Percentiles rank a stretch among this genome's conserved stretches.
phyloP scores from a whole-genome alignment of 2,113 vertebrate species.

The Acrocephalus arundinaceus region DNA sequence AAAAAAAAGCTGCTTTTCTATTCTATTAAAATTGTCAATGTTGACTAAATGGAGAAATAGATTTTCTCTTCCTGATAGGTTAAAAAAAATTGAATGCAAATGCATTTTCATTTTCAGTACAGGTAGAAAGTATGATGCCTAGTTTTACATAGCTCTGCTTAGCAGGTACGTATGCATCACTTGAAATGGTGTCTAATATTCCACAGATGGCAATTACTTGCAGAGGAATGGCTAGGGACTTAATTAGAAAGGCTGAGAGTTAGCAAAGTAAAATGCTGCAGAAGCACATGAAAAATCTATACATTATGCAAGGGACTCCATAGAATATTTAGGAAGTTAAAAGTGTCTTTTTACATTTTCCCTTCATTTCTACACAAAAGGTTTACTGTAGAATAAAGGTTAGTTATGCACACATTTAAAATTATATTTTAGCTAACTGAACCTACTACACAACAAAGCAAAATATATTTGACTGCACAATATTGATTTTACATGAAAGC shows the following conservation, averaged over 20 bases:
- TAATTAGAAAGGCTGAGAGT: conserved; percentile 75
- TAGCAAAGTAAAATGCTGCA: conserved; percentile 64
- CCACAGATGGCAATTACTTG: conserved; percentile 73
- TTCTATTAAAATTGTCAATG: conserved; percentile 67
- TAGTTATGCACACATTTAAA: conserved; percentile 43
- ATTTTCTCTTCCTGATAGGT: conserved; percentile 46
- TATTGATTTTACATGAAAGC: conserved; percentile 78
- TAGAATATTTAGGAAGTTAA: conserved; percentile 65
- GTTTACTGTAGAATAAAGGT: conserved; percentile 54
- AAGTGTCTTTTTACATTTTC: conserved; percentile 54
- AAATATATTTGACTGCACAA: conserved; percentile 67
- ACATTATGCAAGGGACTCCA: conserved; percentile 57
- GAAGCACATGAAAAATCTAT: conserved; percentile 71
- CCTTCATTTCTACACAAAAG: conserved; percentile 42
- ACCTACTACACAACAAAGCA: conserved; percentile 55
- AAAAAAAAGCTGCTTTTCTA: conserved; percentile 58
- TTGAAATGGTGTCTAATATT: conserved; percentile 70
- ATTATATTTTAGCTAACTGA: conserved; percentile 49
- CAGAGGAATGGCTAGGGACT: conserved; percentile 73
- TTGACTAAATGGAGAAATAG: conserved; percentile 59
- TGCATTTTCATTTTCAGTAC: conserved; percentile 58
- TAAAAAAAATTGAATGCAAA: conserved; percentile 46
- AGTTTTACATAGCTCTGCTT: conserved; percentile 58
- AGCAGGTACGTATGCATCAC: conserved; percentile 53
- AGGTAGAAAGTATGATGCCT: conserved; percentile 41